Evolutionary conservation across 2,888 invertebrate genomes (phyloP).

Genomic region (Rhopalosiphum nymphaeae): DNA sequence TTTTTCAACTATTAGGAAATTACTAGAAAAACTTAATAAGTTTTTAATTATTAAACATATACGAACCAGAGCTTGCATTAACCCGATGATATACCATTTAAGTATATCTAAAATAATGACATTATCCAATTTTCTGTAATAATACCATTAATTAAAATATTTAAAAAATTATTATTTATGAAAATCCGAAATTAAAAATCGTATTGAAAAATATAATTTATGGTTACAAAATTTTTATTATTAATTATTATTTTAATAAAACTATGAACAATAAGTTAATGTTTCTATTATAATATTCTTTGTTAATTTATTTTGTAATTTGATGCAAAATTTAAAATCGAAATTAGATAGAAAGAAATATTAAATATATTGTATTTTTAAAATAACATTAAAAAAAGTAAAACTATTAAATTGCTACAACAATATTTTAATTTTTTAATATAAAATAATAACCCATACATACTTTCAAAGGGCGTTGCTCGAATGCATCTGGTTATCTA

Average conservation of each 20-base stretch:
- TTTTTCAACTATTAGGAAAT: neutral
- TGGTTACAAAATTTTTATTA: neutral
- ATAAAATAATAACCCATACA: neutral
- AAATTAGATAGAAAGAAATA: neutral
- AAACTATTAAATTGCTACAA: neutral
- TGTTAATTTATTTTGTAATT: neutral
- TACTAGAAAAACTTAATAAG: neutral
- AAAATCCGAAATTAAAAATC: neutral
- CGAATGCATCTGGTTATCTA: too few species aligned
- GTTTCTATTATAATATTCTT: neutral
- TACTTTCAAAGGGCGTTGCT: neutral
- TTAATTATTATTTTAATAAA: neutral
- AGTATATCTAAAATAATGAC: neutral
- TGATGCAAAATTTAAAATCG: neutral
- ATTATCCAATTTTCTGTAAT: neutral
- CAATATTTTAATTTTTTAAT: neutral
- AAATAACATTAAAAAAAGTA: neutral
- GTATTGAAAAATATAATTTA: neutral
- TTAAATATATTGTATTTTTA: neutral
- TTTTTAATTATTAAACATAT: neutral
- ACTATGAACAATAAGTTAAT: neutral
- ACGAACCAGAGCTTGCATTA: neutral
- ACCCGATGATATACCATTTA: neutral
- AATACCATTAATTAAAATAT: neutral
- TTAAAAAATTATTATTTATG: neutral